Percentiles rank a stretch among this genome's conserved stretches.
These are phyloP conservation scores for Mycteria americana DNA, from an alignment of 2,797 vertebrate genomes.

Conservation along the genomic window DNA sequence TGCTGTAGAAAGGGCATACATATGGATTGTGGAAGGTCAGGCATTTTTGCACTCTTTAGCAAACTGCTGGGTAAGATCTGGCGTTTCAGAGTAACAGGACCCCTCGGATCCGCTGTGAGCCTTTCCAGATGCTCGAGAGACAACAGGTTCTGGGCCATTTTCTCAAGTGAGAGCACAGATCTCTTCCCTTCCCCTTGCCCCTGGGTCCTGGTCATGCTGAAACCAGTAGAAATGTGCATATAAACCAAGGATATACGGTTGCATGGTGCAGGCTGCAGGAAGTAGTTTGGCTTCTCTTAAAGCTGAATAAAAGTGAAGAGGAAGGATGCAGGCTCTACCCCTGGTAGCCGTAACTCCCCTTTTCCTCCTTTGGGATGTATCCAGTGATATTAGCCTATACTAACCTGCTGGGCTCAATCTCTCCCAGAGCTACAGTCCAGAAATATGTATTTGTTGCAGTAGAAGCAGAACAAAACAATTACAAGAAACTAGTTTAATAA, in stretches of 20 bases:
- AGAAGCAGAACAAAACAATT: not conserved
- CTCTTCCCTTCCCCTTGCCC: not conserved
- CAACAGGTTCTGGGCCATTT: not conserved
- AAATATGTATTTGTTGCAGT: not conserved
- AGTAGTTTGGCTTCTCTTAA: not conserved
- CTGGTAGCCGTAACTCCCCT: not conserved
- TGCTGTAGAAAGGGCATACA: not conserved
- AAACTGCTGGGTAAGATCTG: not conserved
- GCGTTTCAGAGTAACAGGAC: not conserved
- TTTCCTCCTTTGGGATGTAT: not conserved
- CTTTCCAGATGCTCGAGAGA: not conserved
- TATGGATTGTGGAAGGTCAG: not conserved
- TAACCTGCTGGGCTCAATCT: constrained; percentile 35
- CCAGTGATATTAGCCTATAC: not conserved
- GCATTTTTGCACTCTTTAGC: not conserved
- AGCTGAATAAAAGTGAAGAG: not conserved
- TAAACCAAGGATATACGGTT: not conserved
- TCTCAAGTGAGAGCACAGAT: not conserved
- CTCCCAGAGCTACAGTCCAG: constrained; percentile 20
- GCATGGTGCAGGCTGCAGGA: not conserved
- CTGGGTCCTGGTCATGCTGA: not conserved
- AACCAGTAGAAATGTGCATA: not conserved
- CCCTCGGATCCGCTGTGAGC: not conserved
- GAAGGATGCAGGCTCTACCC: not conserved
- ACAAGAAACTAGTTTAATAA: not conserved